Conservation (phyloP, 2,797 vertebrate genomes). For the Hyperoplus immaculatus region DNA sequence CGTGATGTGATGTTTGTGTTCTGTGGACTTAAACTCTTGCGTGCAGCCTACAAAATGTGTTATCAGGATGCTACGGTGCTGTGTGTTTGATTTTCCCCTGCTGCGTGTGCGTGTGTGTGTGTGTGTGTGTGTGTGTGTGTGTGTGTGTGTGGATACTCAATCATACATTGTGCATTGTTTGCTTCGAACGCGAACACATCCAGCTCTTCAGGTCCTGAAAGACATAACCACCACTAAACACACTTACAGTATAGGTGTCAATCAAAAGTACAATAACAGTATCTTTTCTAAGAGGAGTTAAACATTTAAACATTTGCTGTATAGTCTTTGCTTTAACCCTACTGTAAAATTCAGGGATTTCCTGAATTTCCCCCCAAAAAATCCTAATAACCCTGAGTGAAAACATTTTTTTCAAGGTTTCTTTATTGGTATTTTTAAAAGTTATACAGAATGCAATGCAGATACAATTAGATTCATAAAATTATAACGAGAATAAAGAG, state of each 20-base stretch:
- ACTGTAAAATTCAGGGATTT: slow-evolving; percentile 3
- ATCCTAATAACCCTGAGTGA: slow-evolving; percentile 26
- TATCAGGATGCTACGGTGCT: slow-evolving; percentile 21
- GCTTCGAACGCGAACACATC: slow-evolving; percentile 13
- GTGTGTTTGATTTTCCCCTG: slow-evolving; percentile 19
- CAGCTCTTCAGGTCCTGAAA: not conserved
- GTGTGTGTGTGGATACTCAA: too few relatives aligned
- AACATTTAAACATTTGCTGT: not conserved
- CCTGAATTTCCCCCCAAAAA: not conserved
- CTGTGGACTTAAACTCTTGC: slow-evolving; percentile 21
- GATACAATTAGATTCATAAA: too few relatives aligned
- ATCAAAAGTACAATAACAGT: not conserved
- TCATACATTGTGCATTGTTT: slow-evolving; percentile 5
- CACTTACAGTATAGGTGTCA: not conserved
- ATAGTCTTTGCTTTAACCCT: too few relatives aligned
- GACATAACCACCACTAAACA: not conserved
- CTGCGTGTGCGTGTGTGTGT: not conserved
- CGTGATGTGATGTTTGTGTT: slow-evolving; percentile 24
- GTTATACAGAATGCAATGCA: too few relatives aligned
- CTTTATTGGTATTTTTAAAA: too few relatives aligned
- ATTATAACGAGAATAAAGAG: too few relatives aligned
- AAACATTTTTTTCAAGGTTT: too few relatives aligned
- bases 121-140: too few relatives aligned
- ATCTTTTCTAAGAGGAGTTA: not conserved
- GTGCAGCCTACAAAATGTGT: slow-evolving; percentile 55